A percentile compares a stretch with the other conserved stretches of the same genome.
Evolutionary conservation across 2,888 invertebrate genomes (phyloP).

Genomic region (Drosophila prolongata): DNA sequence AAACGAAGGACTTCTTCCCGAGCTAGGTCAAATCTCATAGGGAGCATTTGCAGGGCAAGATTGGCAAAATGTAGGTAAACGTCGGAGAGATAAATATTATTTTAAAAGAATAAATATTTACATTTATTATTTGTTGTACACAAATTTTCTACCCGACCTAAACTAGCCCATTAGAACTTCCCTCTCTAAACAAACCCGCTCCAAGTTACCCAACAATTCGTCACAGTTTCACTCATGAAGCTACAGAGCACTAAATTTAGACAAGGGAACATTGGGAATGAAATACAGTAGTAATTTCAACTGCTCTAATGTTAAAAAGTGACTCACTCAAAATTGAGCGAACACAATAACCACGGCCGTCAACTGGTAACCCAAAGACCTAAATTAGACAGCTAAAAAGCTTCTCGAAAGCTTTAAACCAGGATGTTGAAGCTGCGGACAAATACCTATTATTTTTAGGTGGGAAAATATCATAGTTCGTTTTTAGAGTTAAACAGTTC

Average conservation of each 20-base stretch:
- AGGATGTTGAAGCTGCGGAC: slow-evolving; percentile 1
- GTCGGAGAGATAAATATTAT: not conserved
- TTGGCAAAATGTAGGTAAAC: not conserved
- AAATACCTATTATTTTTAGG: slow-evolving; percentile 22
- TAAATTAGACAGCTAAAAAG: slow-evolving; percentile 27
- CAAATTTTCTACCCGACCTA: slow-evolving; percentile 8
- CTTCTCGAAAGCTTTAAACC: slow-evolving; percentile 16
- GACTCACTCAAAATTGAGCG: slow-evolving; percentile 43
- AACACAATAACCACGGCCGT: slow-evolving; percentile 16
- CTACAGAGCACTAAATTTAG: slow-evolving; percentile 10
- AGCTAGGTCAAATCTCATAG: not conserved
- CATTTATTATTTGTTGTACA: slow-evolving; percentile 12
- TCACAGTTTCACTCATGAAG: slow-evolving; percentile 13
- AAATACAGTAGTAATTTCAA: slow-evolving; percentile 18
- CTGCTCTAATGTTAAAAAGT: slow-evolving; percentile 8
- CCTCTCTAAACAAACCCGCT: slow-evolving; percentile 6
- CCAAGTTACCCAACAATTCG: slow-evolving; percentile 38
- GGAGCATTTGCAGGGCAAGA: not conserved
- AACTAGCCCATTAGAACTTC: slow-evolving; percentile 7
- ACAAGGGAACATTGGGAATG: slow-evolving; percentile 23
- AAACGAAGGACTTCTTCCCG: not conserved
- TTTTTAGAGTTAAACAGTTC: slow-evolving; percentile 45
- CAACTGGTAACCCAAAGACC: slow-evolving; percentile 37
- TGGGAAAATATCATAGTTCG: not conserved
- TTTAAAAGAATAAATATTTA: slow-evolving; percentile 5